A percentile compares a stretch with the other conserved stretches of the same genome.
phyloP scores from a whole-genome alignment of 2,888 invertebrate species.

The Rhingia rostrata region DNA sequence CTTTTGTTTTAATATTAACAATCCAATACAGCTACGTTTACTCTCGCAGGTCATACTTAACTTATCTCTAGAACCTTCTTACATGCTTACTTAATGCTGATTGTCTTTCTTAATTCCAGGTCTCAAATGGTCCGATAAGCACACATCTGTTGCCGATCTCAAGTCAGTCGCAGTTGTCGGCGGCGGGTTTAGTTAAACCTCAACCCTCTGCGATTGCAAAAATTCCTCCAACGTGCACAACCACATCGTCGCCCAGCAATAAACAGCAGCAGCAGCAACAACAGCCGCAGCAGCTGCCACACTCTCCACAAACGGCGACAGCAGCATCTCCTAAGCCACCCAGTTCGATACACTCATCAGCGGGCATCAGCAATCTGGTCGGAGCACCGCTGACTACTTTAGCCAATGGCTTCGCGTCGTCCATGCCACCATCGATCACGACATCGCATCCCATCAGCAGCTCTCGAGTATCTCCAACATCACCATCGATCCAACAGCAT shows the following conservation, averaged over 20 bases:
- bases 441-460: constrained; percentile 78
- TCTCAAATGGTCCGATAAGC: constrained; percentile 80
- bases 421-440: constrained; percentile 77
- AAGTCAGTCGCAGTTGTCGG: constrained; percentile 83
- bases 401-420: constrained; percentile 78
- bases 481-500: constrained; percentile 71
- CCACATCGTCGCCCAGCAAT: constrained; percentile 73
- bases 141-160: constrained; percentile 79
- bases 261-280: constrained; percentile 66
- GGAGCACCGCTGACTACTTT: constrained; percentile 78
- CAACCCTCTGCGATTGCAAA: constrained; percentile 77
- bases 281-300: constrained; percentile 60
- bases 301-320: constrained; percentile 67
- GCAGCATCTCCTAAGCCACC: constrained; percentile 70
- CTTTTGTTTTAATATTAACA: no score
- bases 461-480: constrained; percentile 75
- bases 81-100: background rate
- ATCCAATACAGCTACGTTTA: no score
- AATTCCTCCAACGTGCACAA: constrained; percentile 76
- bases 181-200: constrained; percentile 76
- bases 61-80: background rate
- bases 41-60: background rate
- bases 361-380: constrained; percentile 76
- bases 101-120: constrained; percentile 77
- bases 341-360: constrained; percentile 73